Evolutionary conservation across 2,797 vertebrate genomes (phyloP), one percentile per base, ranked within the genome.

Genomic region (Toxotes lorentzi): DNA sequence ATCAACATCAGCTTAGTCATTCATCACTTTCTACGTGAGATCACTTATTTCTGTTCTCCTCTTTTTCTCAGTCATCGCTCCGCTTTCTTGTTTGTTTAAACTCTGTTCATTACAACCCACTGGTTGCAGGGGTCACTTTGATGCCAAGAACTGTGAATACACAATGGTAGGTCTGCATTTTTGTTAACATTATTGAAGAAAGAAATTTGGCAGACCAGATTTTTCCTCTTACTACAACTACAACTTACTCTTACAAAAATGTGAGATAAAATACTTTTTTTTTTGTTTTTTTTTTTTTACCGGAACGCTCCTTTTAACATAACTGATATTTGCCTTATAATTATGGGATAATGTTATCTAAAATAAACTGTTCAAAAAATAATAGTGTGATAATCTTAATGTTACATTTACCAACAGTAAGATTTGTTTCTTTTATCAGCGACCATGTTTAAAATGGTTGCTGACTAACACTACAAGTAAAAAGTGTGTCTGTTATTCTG

Each of bases 1-100:
- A 79, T 83, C 69, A 85, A 81, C 68, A 79, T 84, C 63, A 63
- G 40, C 24, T 80, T 70, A 65, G 58, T 90, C 92, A 77, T 76
- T 92, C 76, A 21, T 88, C 91, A 85, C 89, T 82, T 84, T 90
- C 77, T 65, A 60, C 17, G 64, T 90, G 89, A 92, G 86, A 84
- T 94, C 87, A 88, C 78, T 86, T 89, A 51, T 91, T 90, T 88
- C 84, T 87, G 62, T 83, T 87, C 90, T 78, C 77, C 74, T 83
- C 73, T 67, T 76, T 43, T 66, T 62, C 63, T 91, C 88, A 82
- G 78, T 94, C 93, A 86, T 77, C 85, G 50, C 87, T 81, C 60
- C 47, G 74, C 87, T 71, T 91, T 89, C 35, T 64, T 91, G 91
- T 92, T 94, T 93, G 91, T 92, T 94, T 94, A 90, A 93, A 91